These are phyloP conservation scores for Peromyscus attwateri DNA, from an alignment of 2,797 vertebrate species.

Conservation along the genomic window DNA sequence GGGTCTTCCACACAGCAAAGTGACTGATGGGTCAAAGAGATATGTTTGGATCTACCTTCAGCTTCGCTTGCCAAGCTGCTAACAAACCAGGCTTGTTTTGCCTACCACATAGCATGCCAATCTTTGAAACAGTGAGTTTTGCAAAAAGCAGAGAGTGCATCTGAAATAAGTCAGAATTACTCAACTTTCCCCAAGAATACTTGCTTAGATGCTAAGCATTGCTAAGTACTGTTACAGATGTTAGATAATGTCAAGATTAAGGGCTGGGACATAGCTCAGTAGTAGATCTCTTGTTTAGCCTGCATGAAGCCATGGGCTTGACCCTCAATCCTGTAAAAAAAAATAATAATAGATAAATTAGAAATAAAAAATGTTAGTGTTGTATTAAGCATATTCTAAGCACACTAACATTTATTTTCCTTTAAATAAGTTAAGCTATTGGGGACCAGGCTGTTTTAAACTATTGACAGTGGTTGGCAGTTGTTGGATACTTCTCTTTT, in stretches of 20 bases:
- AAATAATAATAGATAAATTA: neutral
- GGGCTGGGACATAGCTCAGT: neutral
- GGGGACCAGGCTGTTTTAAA: neutral
- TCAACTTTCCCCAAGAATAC: neutral
- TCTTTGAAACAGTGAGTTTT: neutral
- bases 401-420: neutral
- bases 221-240: neutral
- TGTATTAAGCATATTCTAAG: neutral
- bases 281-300: neutral
- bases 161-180: neutral
- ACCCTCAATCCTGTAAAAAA: neutral
- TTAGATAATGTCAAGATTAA: neutral
- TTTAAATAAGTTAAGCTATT: neutral
- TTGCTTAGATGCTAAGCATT: neutral
- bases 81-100: neutral
- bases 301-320: neutral
- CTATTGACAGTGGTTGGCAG: neutral
- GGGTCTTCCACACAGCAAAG: neutral
- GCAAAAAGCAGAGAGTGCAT: neutral
- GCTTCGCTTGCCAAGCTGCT: neutral
- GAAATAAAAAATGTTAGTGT: neutral
- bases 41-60: neutral
- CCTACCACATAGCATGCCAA: neutral
- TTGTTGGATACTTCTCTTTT: neutral
- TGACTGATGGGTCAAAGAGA: rapidly evolving